These are phyloP conservation scores for Eciton burchellii DNA, from an alignment of 1,140 invertebrate genomes.

Conservation along the genomic window DNA sequence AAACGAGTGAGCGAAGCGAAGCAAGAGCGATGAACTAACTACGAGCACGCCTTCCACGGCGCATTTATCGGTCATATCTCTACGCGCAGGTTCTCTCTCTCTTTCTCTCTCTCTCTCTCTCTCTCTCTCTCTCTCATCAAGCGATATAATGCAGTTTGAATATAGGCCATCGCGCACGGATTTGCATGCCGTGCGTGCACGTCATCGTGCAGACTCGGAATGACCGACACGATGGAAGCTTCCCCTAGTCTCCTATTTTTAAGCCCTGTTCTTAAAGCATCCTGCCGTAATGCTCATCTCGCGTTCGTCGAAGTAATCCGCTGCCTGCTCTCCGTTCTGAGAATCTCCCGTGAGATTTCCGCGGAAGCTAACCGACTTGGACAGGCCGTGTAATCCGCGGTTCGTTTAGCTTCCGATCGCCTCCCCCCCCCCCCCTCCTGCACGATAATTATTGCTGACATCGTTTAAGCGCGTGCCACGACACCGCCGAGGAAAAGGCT, in stretches of 20 bases:
- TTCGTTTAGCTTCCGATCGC: not conserved
- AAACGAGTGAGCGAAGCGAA: slow-evolving; percentile 22
- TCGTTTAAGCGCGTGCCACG: slow-evolving; percentile 43
- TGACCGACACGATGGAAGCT: slow-evolving; percentile 36
- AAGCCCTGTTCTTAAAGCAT: slow-evolving; percentile 34
- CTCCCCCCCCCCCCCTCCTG: not conserved
- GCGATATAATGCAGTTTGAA: slow-evolving; percentile 63
- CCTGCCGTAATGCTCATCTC: no score
- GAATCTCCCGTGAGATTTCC: slow-evolving; percentile 13
- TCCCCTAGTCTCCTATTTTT: slow-evolving; percentile 23
- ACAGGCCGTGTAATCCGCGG: slow-evolving; percentile 29
- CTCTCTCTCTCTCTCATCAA: slow-evolving; percentile 36
- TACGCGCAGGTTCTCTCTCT: slow-evolving; percentile 6
- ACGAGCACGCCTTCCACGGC: slow-evolving; percentile 27
- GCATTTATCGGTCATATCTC: slow-evolving; percentile 54
- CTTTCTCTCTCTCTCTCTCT: no score
- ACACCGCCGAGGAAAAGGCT: slow-evolving; percentile 1
- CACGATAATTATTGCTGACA: slow-evolving; percentile 68
- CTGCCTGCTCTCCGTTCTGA: no score
- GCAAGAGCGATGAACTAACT: slow-evolving; percentile 53
- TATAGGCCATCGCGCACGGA: slow-evolving; percentile 62
- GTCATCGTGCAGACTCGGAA: slow-evolving; percentile 57
- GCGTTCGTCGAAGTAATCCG: slow-evolving; percentile 27
- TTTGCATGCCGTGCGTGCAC: slow-evolving; percentile 62
- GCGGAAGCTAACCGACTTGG: slow-evolving; percentile 49